Base-by-base conservation (phyloP, 2,113 vertebrate species). In the Callionymus lyra region DNA sequence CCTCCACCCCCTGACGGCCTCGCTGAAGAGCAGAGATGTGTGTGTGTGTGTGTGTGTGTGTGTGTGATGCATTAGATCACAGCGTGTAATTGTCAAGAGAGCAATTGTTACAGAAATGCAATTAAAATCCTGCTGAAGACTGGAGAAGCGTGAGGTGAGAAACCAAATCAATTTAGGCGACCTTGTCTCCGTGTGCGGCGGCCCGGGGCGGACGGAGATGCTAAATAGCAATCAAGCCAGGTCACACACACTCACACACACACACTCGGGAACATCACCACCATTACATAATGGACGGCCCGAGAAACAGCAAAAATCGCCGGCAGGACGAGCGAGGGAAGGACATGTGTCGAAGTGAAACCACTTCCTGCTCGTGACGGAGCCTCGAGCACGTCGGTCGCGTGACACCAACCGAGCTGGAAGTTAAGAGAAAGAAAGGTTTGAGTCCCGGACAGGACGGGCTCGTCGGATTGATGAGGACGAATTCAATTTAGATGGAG, bases 101-200 rank as follows among this genome's bases (percentile, higher is more conserved):
- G 65, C 56, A 50, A 78, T 64, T 63, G 64, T 46, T 55, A 67
- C 50, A 78, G 65, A 74, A 74, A 82, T 70, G 59, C 74, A 79
- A 77, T 80, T 75, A 82, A 72, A 67, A 48, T 49, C 41, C 38
- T 63, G 50, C 48, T 52, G 54, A 52, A 59, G 45, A 56, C 56
- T 53, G 44, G 2, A 14, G 37, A 27, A 33, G 53, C 14, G 35
- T 32, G 44, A 2, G 8, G 31, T 17, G 32, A 66, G 56, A 45
- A 70, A 54, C 44, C 55, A 53, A 70, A 79, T 76, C 67, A 69
- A 75, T 79, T 72, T 59, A 53, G 42, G 50, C 37, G 63, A 80
- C 74, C 65, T 79, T 70, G 64, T 46, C 38, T 61, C 53, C 44
- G 35, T 34, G 57, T 35, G 39, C 63, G 49, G 65, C n/a, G 32